Conservation (phyloP, 1,140 invertebrate genomes). For the Amyelois transitella region DNA sequence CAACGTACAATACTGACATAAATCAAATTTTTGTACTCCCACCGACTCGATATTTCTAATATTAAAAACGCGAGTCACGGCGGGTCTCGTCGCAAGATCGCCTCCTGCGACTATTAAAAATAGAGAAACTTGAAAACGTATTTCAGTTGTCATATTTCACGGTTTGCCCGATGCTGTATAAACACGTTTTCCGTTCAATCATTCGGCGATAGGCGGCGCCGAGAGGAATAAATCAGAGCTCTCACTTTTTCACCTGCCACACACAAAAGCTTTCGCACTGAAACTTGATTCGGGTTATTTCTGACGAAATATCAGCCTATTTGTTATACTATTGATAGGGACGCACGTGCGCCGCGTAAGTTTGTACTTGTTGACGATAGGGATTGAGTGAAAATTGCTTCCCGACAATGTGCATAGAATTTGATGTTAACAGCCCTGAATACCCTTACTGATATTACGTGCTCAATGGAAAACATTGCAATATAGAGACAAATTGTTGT, state of each 20-base stretch:
- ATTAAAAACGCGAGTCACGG: slow-evolving; percentile 44
- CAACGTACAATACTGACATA: slow-evolving; percentile 50
- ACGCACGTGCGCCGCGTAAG: slow-evolving; percentile 65
- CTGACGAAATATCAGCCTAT: slow-evolving; percentile 73
- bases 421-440: slow-evolving; percentile 39
- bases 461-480: slow-evolving; percentile 8
- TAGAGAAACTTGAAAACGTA: slow-evolving; percentile 34
- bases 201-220: slow-evolving; percentile 64
- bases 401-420: slow-evolving; percentile 61
- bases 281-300: slow-evolving; percentile 74
- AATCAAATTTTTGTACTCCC: slow-evolving; percentile 57
- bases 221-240: slow-evolving; percentile 70
- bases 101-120: slow-evolving; percentile 43
- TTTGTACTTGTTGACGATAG: slow-evolving; percentile 67
- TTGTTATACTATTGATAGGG: slow-evolving; percentile 72
- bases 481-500: slow-evolving; percentile 1
- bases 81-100: slow-evolving; percentile 33
- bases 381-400: slow-evolving; percentile 68
- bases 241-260: slow-evolving; percentile 74
- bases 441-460: slow-evolving; percentile 22
- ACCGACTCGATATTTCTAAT: slow-evolving; percentile 48
- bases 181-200: slow-evolving; percentile 69
- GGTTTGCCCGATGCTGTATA: slow-evolving; percentile 55
- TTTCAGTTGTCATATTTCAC: slow-evolving; percentile 65
- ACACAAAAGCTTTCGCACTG: slow-evolving; percentile 70